Base-by-base conservation (phyloP, 2,888 invertebrate species). In the Eumacrocentrus americanus region DNA sequence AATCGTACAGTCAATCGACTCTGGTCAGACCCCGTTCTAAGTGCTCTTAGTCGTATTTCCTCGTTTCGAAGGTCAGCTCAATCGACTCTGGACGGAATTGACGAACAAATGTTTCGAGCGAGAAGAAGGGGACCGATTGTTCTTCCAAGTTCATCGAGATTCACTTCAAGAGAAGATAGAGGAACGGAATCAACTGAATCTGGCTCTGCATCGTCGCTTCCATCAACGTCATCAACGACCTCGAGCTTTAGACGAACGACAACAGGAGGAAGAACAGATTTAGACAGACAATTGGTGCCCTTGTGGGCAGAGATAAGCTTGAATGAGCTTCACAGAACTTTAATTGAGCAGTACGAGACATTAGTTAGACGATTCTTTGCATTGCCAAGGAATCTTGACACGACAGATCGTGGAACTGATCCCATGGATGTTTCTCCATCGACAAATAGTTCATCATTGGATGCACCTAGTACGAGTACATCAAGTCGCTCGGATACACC, bases 301-400 rank as follows among this genome's bases (percentile, higher is more conserved):
- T 11, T 42, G 5, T 50, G 50, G 57, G 78, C 81, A 44, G 84
- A 84, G 71, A 72, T 83, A 35, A 72, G 82, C n/a, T 83, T 84
- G 47, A 81, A 82, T 9, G 74, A 79, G 40, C 82, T 82, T 64
- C 83, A 83, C 66, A 76, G 82, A 48, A 82, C 83, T 67, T 78
- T 84, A 62, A 82, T 84, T 2, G 81, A 82, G 58, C 84, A 84
- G 65, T 84, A 84, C 66, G 83, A 84, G 64, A 80, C 81, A 35
- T 72, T 84, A 4, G 83, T 84, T 16, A 82, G 83, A 65, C 75
- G 83, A 40, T 84, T 84, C 70, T 75, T 84, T 47, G 81, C 83
- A 54, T 77, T 82, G 4, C 82, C 82, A 51, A 70, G 81, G 34
- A 81, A 82, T 42, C 18, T 2, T 1, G 16, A 11, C 3, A 7